These are phyloP conservation scores for Syrmaticus mikado DNA, from an alignment of 2,113 vertebrate genomes.

Conservation along the genomic window DNA sequence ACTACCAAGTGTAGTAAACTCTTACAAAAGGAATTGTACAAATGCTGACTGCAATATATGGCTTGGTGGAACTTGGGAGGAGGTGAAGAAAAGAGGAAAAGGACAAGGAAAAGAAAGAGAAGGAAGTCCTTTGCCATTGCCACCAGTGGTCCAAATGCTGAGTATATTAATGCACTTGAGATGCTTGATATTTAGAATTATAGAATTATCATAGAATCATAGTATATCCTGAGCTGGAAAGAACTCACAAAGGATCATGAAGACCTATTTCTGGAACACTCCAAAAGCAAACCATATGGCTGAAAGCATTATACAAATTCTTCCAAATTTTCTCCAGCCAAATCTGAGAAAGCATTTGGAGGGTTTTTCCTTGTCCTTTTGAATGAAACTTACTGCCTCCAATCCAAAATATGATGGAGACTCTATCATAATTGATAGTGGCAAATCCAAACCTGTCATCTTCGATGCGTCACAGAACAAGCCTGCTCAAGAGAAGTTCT, in stretches of 20 bases:
- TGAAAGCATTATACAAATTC: background rate
- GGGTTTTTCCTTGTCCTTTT: background rate
- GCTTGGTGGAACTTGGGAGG: background rate
- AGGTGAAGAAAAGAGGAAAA: background rate
- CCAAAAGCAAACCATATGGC: background rate
- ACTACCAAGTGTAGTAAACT: background rate
- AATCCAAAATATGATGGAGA: background rate
- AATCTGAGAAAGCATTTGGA: background rate
- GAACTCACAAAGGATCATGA: background rate
- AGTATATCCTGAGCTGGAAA: background rate
- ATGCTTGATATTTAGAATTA: background rate
- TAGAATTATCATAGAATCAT: background rate
- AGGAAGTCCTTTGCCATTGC: background rate
- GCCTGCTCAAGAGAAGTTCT: background rate
- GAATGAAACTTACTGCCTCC: background rate
- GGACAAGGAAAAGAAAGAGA: background rate
- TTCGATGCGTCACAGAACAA: background rate
- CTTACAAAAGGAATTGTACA: background rate
- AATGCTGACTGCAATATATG: background rate
- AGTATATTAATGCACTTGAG: background rate
- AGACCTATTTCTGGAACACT: background rate
- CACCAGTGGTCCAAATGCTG: background rate
- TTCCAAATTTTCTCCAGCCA: background rate
- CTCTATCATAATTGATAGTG: fast-evolving
- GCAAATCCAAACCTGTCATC: background rate